Conservation (phyloP, 2,797 vertebrate species). For the Clarias laeviceps region DNA sequence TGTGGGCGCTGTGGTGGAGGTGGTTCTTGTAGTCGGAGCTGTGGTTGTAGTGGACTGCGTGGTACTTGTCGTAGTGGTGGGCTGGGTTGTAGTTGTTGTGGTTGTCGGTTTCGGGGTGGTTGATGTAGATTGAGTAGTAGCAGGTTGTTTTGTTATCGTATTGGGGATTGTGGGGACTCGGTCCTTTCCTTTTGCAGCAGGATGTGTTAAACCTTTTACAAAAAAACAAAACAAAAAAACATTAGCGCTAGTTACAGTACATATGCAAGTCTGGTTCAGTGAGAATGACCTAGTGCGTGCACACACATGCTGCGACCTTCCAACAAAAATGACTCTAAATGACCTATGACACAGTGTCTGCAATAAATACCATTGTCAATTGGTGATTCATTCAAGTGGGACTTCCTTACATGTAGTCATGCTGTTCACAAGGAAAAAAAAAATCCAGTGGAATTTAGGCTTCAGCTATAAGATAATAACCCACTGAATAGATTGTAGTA, state of each 20-base stretch:
- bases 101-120: conserved; percentile 39
- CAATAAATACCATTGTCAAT: background rate
- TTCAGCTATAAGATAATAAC: background rate
- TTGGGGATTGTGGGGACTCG: conserved; percentile 57
- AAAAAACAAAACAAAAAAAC: background rate
- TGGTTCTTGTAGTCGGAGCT: conserved; percentile 30
- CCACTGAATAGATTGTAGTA: background rate
- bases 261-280: background rate
- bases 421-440: background rate
- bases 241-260: background rate
- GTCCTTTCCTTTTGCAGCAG: conserved; percentile 52
- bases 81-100: conserved; percentile 9
- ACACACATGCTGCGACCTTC: background rate
- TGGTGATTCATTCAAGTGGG: background rate
- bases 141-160: background rate
- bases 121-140: conserved; percentile 41
- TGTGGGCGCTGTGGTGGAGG: conserved; percentile 18
- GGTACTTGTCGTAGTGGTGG: background rate
- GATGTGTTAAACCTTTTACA: conserved; percentile 69
- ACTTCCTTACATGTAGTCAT: background rate
- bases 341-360: conserved; percentile 3
- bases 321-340: background rate
- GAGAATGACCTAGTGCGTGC: background rate
- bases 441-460: background rate
- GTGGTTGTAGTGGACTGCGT: conserved; percentile 26